Evolutionary conservation across 1,140 invertebrate genomes (phyloP), one percentile per base, ranked within the genome.

Genomic region (Sitophilus oryzae): DNA sequence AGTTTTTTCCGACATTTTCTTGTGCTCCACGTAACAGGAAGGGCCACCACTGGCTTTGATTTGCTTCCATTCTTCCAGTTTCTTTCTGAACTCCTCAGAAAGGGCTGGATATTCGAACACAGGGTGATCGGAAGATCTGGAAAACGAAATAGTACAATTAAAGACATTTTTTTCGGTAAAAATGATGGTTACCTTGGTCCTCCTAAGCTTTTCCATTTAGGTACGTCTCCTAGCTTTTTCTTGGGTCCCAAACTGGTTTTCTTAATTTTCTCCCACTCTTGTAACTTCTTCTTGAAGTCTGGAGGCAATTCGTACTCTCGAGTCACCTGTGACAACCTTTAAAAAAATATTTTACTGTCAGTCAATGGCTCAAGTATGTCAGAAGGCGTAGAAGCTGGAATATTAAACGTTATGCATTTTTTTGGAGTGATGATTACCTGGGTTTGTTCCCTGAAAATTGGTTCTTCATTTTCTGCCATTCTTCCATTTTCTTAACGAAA

Each of bases 221-320:
- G 84, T 82, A 85, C 86, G 63, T 88, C 85, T 22, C 80, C 78
- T 25, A 86, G 73, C 61, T 79, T 79, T 65, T 75, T 76, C 58
- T 74, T 70, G 81, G 80, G 14, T 82, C 79, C 65, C 85, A 81
- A 86, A 84, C 67, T 68, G 11, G 70, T 72, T 16, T 82, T 83
- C 63, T 86, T 88, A 62, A 84, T 82, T n/a, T 84, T 80, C 62
- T 90, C 83, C 89, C 88, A 92, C 66, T 92, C 89, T 58, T 85
- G 80, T 0, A 92, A 71, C 68, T 91, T 91, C 71, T 88, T 88
- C 34, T 82, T 79, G 68, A 90, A 90, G 55, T 89, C 85, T 0
- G 83, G 79, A 2, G 85, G 83, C 2, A 89, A 66, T 61, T 85
- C 79, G 38, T 86, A 83, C 59, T 87, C 83, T 22, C 66, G 65